phyloP scores from a whole-genome alignment of 2,113 vertebrate genomes.

The Leucosticte australis region DNA sequence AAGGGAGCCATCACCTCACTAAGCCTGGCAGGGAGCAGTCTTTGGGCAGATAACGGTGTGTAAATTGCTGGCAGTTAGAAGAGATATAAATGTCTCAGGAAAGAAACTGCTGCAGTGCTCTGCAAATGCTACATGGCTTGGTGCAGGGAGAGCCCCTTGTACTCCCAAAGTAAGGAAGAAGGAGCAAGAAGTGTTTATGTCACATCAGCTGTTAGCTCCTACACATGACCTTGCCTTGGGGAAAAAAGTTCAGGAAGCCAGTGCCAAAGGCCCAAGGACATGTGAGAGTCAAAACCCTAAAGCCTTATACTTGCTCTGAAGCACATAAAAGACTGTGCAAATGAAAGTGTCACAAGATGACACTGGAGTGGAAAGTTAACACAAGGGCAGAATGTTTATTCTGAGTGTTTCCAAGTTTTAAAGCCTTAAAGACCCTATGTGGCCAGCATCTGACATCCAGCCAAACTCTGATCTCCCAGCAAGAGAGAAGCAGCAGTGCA shows the following conservation, averaged over 20 bases:
- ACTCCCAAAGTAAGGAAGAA: background rate
- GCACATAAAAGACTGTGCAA: background rate
- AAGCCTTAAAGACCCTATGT: background rate
- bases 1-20: background rate
- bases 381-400: background rate
- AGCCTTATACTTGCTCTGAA: background rate
- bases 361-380: background rate
- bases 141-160: background rate
- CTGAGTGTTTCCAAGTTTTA: background rate
- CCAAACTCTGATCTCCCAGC: background rate
- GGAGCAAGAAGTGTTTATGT: background rate
- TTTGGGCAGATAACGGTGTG: background rate
- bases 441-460: background rate
- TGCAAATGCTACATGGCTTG: background rate
- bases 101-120: background rate
- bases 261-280: background rate
- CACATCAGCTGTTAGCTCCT: background rate
- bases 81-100: background rate
- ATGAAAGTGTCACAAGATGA: background rate
- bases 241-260: background rate
- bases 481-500: background rate
- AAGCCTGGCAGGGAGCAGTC: background rate
- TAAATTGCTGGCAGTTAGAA: background rate
- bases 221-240: background rate
- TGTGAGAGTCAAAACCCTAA: background rate